A percentile compares a stretch with the other conserved stretches of the same genome.
Conservation (phyloP, 2,888 invertebrate species). For the Galeopsomyia nigrocyanea region DNA sequence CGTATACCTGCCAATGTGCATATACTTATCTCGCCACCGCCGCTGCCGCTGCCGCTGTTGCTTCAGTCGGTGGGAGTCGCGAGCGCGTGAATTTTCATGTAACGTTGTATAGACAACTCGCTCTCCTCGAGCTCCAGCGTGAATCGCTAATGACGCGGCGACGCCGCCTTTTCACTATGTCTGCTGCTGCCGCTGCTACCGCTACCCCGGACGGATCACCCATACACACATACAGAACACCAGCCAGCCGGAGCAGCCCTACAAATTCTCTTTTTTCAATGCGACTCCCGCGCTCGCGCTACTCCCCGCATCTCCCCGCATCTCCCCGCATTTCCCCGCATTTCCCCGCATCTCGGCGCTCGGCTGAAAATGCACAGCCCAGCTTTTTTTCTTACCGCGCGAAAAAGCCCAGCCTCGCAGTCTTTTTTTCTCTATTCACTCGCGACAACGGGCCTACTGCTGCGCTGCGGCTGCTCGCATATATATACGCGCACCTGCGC, state of each 20-base stretch:
- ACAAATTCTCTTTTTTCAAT: slow-evolving; percentile 18
- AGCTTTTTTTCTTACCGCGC: too few relatives aligned
- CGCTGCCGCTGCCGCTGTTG: neutral
- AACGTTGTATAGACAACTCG: slow-evolving; percentile 5
- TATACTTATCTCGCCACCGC: neutral
- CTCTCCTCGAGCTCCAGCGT: slow-evolving; percentile 35
- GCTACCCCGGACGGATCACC: too few relatives aligned
- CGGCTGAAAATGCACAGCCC: too few relatives aligned
- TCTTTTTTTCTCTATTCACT: neutral
- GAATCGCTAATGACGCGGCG: slow-evolving; percentile 29
- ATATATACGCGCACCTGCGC: neutral
- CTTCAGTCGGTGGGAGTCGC: slow-evolving; percentile 1
- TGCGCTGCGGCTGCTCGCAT: too few relatives aligned
- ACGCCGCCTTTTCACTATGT: neutral
- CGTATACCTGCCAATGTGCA: neutral
- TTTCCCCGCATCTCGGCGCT: too few relatives aligned
- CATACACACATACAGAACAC: too few relatives aligned
- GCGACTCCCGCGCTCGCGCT: neutral
- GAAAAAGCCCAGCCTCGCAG: too few relatives aligned
- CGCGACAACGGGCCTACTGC: too few relatives aligned
- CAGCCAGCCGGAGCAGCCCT: too few relatives aligned
- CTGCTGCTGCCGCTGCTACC: too few relatives aligned
- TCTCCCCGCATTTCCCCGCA: neutral
- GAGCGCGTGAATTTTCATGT: slow-evolving; percentile 9
- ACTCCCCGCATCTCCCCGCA: neutral